Conservation (phyloP, 2,888 invertebrate species). For the Hoplodrina ambigua region DNA sequence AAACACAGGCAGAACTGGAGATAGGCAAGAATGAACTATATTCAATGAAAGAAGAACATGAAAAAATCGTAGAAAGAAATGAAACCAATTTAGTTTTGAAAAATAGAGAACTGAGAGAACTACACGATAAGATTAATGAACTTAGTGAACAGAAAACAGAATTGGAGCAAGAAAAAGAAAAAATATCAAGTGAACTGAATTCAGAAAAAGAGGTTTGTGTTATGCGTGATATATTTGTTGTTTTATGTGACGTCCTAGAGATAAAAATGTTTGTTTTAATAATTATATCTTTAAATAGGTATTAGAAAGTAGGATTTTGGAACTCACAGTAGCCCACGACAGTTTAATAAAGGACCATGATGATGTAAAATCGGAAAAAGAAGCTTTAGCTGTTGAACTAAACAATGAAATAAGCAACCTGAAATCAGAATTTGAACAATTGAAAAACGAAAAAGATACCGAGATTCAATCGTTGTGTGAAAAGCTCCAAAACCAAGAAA, state of each 20-base stretch:
- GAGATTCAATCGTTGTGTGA: slow-evolving; percentile 73
- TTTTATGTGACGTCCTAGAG: slow-evolving; percentile 65
- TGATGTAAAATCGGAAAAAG: slow-evolving; percentile 67
- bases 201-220: slow-evolving; percentile 82
- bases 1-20: slow-evolving; percentile 81
- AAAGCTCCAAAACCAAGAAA: slow-evolving; percentile 68
- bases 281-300: slow-evolving; percentile 75
- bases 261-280: slow-evolving; percentile 44
- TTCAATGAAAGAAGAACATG: slow-evolving; percentile 77
- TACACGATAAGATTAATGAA: slow-evolving; percentile 73
- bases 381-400: slow-evolving; percentile 64
- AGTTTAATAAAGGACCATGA: slow-evolving; percentile 66
- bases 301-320: slow-evolving; percentile 71
- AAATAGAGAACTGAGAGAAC: slow-evolving; percentile 76
- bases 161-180: slow-evolving; percentile 69
- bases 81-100: slow-evolving; percentile 74
- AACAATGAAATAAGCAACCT: slow-evolving; percentile 71
- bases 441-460: slow-evolving; percentile 69
- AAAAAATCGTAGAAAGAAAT: slow-evolving; percentile 70
- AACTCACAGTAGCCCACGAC: slow-evolving; percentile 67
- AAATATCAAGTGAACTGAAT: slow-evolving; percentile 63
- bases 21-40: slow-evolving; percentile 80
- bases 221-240: slow-evolving; percentile 40
- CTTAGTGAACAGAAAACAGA: slow-evolving; percentile 65
- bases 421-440: slow-evolving; percentile 67